Percentiles rank a stretch among this genome's conserved stretches.
These are phyloP conservation scores for Girardinichthys multiradiatus DNA, from an alignment of 2,113 vertebrate genomes.

Conservation along the genomic window DNA sequence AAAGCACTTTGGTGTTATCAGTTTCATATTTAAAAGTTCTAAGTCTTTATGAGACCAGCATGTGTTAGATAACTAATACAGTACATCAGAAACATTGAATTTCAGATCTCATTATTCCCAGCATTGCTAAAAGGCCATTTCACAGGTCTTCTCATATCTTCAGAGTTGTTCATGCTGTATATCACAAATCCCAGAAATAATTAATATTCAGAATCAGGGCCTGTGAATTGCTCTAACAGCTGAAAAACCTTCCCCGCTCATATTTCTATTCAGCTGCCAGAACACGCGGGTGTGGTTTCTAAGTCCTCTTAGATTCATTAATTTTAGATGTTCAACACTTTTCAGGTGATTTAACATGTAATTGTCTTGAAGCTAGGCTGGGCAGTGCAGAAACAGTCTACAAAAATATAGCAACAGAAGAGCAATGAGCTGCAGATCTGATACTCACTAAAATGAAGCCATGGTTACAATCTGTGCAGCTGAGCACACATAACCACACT, in stretches of 20 bases:
- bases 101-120: slow-evolving; percentile 62
- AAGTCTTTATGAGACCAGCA: slow-evolving; percentile 37
- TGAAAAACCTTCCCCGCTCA: slow-evolving; percentile 42
- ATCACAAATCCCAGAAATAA: slow-evolving; percentile 62
- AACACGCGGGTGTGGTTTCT: slow-evolving; percentile 41
- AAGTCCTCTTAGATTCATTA: slow-evolving; percentile 34
- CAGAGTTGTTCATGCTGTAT: slow-evolving; percentile 50
- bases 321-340: slow-evolving; percentile 47
- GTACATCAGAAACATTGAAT: slow-evolving; percentile 52
- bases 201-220: slow-evolving; percentile 60
- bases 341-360: slow-evolving; percentile 53
- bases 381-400: slow-evolving; percentile 33
- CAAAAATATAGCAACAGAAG: neutral
- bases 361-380: slow-evolving; percentile 49
- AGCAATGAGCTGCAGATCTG: slow-evolving; percentile 16
- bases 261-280: slow-evolving; percentile 35
- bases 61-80: slow-evolving; percentile 25
- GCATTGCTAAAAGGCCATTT: slow-evolving; percentile 56
- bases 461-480: neutral
- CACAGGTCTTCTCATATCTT: slow-evolving; percentile 47
- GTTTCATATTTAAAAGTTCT: slow-evolving; percentile 47
- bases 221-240: slow-evolving; percentile 56
- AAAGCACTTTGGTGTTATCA: slow-evolving; percentile 51
- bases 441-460: slow-evolving; percentile 16
- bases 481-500: neutral